phyloP scores from a whole-genome alignment of 2,888 invertebrate species.

The Philaethria dido region DNA sequence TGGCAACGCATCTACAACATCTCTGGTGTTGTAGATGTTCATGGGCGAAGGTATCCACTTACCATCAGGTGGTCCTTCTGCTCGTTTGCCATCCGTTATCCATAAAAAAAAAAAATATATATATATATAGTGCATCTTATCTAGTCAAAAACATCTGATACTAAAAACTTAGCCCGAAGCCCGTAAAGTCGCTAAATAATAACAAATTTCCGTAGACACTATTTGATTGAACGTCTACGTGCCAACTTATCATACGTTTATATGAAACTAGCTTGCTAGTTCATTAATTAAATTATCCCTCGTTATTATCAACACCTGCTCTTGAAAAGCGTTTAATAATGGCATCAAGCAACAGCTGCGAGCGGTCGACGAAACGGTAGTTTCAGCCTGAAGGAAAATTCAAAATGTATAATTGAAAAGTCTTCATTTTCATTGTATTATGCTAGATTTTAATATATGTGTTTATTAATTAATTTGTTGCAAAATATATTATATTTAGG shows the following conservation, averaged over 20 bases:
- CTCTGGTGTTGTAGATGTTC: no score
- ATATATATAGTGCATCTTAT: no score
- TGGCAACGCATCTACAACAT: no score
- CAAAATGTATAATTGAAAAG: conserved; percentile 64
- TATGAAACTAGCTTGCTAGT: conserved; percentile 50
- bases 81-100: no score
- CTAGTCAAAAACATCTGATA: no score
- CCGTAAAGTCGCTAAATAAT: background rate
- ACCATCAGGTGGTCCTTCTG: no score
- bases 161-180: no score
- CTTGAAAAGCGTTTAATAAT: conserved; percentile 82
- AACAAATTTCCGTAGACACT: background rate
- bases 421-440: conserved; percentile 20
- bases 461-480: conserved; percentile 1
- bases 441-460: background rate
- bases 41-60: no score
- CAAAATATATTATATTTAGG: background rate
- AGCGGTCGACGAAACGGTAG: conserved; percentile 61
- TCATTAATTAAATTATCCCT: conserved; percentile 81
- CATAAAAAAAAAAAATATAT: no score
- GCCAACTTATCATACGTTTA: conserved; percentile 51
- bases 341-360: conserved; percentile 76
- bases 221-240: conserved; percentile 33
- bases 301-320: conserved; percentile 82
- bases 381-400: conserved; percentile 70